Base-by-base conservation (phyloP, 1,140 invertebrate species). In the Tachypleus tridentatus region DNA sequence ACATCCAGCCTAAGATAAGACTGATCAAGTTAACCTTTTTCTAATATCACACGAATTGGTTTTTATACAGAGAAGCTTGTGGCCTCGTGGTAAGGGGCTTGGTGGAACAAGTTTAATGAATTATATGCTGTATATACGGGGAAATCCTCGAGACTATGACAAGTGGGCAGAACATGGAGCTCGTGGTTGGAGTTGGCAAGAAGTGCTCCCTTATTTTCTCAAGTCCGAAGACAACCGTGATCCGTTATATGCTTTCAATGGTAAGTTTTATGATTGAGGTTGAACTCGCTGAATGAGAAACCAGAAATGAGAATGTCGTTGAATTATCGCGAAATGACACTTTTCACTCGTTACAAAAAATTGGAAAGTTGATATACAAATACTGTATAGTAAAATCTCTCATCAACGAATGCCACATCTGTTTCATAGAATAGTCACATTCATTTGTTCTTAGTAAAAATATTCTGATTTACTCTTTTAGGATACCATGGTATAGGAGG, bases 91-190 rank as follows among this genome's bases (percentile, higher is more conserved):
- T 8, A 87, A 86, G 75, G 85, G 86, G 0, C 76, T 92, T 0
- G 89, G 88, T 1, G 89, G 89, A 3, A 87, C 83, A 3, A 86
- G 84, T 4, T 90, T 96, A 0, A 80, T 98, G 0, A 98, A 98
- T 76, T 97, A 97, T 3, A 98, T 98, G 96, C 80, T 97, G 0
- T 98, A 98, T 73, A 80, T 98, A 0, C 81, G 96, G 49, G 96
- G 95, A 0, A 95, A 98, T 74, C 85, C 86, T 66, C 84, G 83
- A 65, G 96, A 99, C 75, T 99, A 97, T 75, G 90, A 98, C 72
- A 79, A 82, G 4, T 99, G 96, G 96, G 91, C 93, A 73, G 77
- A 82, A 0, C 72, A 86, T 49, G 96, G 96, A 0, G 97, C 97
- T 71, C 82, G 83, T 0, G 92, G 92, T 3, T 99, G 96, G 96